Evolutionary conservation across 1,140 invertebrate genomes (phyloP).

Genomic region (Latrodectus geometricus): DNA sequence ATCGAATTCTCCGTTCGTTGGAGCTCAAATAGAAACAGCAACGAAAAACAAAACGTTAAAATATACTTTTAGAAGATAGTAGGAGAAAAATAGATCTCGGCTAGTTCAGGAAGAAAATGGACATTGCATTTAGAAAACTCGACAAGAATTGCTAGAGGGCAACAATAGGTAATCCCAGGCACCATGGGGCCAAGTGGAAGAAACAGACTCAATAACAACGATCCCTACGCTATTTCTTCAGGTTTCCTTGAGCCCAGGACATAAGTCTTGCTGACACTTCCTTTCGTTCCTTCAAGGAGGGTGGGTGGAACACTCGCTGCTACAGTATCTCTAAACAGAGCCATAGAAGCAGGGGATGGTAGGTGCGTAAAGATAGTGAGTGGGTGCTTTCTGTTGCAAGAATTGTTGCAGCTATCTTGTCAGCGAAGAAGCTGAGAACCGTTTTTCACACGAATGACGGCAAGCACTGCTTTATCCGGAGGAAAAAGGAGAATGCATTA

Average conservation of each 20-base stretch:
- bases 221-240: slow-evolving; percentile 31
- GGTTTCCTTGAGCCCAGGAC: slow-evolving; percentile 33
- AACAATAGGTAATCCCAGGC: slow-evolving; percentile 34
- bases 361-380: background rate
- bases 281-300: background rate
- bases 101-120: background rate
- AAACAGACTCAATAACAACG: slow-evolving; percentile 50
- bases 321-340: background rate
- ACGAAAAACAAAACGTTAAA: background rate
- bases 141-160: background rate
- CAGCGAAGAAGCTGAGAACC: background rate
- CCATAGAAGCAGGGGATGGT: background rate
- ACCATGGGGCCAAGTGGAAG: slow-evolving; percentile 40
- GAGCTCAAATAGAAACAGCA: background rate
- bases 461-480: slow-evolving; percentile 3
- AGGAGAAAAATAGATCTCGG: background rate
- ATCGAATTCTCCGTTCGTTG: background rate
- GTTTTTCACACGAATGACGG: slow-evolving; percentile 30
- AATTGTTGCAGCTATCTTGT: slow-evolving; percentile 46
- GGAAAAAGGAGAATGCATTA: slow-evolving; percentile 33
- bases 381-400: slow-evolving; percentile 19
- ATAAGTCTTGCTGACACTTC: slow-evolving; percentile 58
- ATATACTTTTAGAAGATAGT: background rate
- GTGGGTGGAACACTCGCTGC: too few relatives aligned
- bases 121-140: background rate